Evolutionary conservation across 2,797 vertebrate species (phyloP).

Genomic region (Enteromius treurensis): DNA sequence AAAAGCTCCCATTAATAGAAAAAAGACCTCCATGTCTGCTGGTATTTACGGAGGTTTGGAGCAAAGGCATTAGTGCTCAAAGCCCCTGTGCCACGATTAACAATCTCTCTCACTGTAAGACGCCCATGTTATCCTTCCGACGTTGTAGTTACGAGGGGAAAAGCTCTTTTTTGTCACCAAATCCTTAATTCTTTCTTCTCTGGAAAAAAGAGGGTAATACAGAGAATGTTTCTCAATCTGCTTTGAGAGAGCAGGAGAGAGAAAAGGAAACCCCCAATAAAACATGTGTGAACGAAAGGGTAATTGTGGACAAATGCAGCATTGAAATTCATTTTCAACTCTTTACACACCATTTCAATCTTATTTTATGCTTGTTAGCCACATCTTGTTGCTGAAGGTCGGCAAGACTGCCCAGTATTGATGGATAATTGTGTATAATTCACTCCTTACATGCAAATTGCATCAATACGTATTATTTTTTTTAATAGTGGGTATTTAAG

Average conservation of each 20-base stretch:
- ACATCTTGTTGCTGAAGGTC: conserved; percentile 99
- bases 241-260: conserved; percentile 80
- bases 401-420: conserved; percentile 97
- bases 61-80: conserved; percentile 82
- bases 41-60: conserved; percentile 82
- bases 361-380: conserved; percentile 99
- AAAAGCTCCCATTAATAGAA: conserved; percentile 65
- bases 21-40: conserved; percentile 71
- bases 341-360: conserved; percentile 99
- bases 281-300: conserved; percentile 98
- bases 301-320: conserved; percentile 99
- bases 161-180: conserved; percentile 88
- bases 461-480: conserved; percentile 86
- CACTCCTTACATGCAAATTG: conserved; percentile 92
- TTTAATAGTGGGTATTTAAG: conserved; percentile 80
- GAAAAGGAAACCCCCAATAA: conserved; percentile 89
- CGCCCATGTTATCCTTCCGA: conserved; percentile 82
- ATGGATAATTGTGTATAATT: conserved; percentile 98
- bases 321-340: conserved; percentile 99
- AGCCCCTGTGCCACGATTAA: conserved; percentile 82
- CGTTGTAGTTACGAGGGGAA: conserved; percentile 79
- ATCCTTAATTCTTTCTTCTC: conserved; percentile 88
- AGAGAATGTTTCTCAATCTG: conserved; percentile 85
- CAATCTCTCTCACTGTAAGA: conserved; percentile 85
- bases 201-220: conserved; percentile 74